Evolutionary conservation across 2,797 vertebrate genomes (phyloP).

Genomic region (Cuniculus paca): DNA sequence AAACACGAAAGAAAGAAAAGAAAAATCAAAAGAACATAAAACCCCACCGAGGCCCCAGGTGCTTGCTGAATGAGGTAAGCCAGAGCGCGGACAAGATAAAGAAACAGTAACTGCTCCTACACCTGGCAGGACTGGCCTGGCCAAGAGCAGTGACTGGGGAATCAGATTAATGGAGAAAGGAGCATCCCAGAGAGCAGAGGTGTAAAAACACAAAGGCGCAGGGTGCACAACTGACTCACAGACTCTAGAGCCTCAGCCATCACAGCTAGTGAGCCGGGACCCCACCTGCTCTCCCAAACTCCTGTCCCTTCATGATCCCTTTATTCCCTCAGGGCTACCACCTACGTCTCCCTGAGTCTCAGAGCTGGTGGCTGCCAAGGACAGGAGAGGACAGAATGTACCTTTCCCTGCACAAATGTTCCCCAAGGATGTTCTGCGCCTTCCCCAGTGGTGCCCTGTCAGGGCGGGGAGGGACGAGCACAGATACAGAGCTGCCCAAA

Average conservation of each 20-base stretch:
- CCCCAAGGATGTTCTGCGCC: neutral
- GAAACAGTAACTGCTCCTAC: neutral
- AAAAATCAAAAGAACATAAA: neutral
- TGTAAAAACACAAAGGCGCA: neutral
- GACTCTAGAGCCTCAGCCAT: accelerated
- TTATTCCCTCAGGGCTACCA: neutral
- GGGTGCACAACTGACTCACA: neutral
- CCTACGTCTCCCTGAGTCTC: neutral
- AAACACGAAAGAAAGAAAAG: neutral
- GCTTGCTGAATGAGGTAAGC: neutral
- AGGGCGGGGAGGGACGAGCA: neutral
- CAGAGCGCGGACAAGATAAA: neutral
- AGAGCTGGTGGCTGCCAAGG: neutral
- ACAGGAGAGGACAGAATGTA: slow-evolving; percentile 8
- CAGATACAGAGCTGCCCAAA: neutral
- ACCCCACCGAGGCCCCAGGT: neutral
- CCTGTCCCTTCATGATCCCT: neutral
- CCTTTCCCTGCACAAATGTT: neutral
- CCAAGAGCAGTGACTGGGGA: neutral
- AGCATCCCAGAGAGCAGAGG: neutral
- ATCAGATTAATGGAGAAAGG: neutral
- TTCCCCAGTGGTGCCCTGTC: neutral
- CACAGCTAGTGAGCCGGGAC: accelerated
- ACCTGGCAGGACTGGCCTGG: neutral
- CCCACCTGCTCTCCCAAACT: neutral